Base-by-base conservation (phyloP, 92 coral and sea anemone genomes). In the Phenganax subtilis region DNA sequence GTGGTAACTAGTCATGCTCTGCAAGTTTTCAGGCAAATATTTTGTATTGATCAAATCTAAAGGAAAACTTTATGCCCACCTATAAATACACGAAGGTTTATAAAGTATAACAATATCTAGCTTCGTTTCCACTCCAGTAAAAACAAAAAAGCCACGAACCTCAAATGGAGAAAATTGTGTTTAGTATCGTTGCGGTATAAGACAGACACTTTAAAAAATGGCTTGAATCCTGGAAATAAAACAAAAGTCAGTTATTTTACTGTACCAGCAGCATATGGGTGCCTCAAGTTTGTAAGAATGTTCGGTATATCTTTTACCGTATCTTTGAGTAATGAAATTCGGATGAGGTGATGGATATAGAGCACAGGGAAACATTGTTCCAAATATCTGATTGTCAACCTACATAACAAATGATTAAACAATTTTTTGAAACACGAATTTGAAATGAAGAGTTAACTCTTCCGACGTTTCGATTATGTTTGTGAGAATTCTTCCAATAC, bases 301-400 rank as follows among this genome's bases (percentile, higher is more conserved):
- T n/a, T 31, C 7, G 1, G 6, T 54, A 11, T 6, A 54, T 73
- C 10, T 53, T 86, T 72, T 87, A 94, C 98, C 98, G 56, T 90
- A 80, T 65, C 87, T 86, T 55, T 75, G 84, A 53, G 88, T 86
- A 71, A 92, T 90, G n/a, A 72, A 77, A 55, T 66, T 72, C 0
- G 98, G 97, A 30, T 90, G 73, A 12, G 98, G 97, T 51, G 96
- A 85, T 17, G 98, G 98, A 75, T 94, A 94, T 51, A 94, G 81
- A 59, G 90, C 98, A 3, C 92, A 93, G 30, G 98, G 98, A 77
- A 88, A 94, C 17, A 94, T 89, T 0, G 98, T 87, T n/a, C 97
- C 92, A 59, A 88, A 87, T 60, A 92, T 86, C 88, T 94, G 98
- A 80, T 94, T 94, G 84, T 94, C 98, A 82, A 94, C 80, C 98